Evolutionary conservation across 2,113 vertebrate species (phyloP), one percentile per base, ranked within the genome.

Genomic region (Apaloderma vittatum): DNA sequence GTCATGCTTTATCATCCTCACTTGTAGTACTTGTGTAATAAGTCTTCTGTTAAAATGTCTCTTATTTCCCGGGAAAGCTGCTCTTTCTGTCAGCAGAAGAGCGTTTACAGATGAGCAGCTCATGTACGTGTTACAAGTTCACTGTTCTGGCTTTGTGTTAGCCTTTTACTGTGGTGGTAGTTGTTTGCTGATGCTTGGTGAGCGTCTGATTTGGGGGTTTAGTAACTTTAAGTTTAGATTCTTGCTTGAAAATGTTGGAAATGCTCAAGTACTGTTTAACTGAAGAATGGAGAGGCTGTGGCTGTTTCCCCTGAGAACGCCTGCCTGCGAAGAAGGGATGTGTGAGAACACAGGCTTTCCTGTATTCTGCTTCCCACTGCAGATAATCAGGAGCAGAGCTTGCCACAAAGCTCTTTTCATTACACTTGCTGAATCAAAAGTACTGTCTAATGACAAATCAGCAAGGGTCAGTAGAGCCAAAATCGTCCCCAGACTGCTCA

Each of bases 331-430:
- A 75, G 94, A 87, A 78, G 91, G 80, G 91, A 89, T 75, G 73
- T 74, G 51, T 0, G 11, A 84, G 77, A 94, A 89, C 83, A 97
- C 76, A 93, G 77, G 17, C 93, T 84, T 46, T 75, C 52, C 91
- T 97, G 80, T 97, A 12, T 93, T 96, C 70, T 92, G 94, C 91
- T 95, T 97, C 97, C 95, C 91, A 95, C 96, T 78, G 91, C 86
- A 94, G 86, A 94, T 92, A 81, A 84, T 76, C 1, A 0, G 72
- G 65, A 92, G 76, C 70, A 86, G 92, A 52, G 62, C 62, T 82
- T 66, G 57, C 54, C 94, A 95, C 91, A 97, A 97, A 97, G 92
- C 75, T 65, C 88, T 93, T 95, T 97, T 97, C 88, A 97, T 94
- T 81, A 36, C 62, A 30, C 70, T 97, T 93, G 94, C 92, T 97